These are phyloP conservation scores for Thalassoma bifasciatum DNA, from an alignment of 2,113 vertebrate genomes.

Conservation along the genomic window DNA sequence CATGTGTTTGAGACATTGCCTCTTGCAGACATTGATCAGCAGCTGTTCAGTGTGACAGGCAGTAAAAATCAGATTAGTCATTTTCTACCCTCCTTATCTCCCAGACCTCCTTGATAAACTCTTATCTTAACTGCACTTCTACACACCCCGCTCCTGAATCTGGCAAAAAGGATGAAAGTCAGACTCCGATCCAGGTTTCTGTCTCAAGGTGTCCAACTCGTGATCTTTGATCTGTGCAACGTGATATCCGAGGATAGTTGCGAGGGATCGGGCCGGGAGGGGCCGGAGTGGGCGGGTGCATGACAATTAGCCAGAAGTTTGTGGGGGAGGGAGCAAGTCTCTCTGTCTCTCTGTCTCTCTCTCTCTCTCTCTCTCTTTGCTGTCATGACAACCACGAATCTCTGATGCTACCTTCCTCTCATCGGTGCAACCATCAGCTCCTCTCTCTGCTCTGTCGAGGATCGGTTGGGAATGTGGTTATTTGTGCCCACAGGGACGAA, in stretches of 20 bases:
- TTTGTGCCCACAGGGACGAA: conserved; percentile 6
- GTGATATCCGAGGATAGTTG: neutral
- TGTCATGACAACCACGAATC: conserved; percentile 69
- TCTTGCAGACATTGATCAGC: neutral
- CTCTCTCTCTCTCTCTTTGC: conserved; percentile 24
- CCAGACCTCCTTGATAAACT: neutral
- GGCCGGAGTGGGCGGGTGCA: conserved; percentile 32
- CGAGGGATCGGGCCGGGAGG: conserved; percentile 13
- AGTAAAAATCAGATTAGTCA: too few relatives aligned
- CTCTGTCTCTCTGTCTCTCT: conserved; percentile 47
- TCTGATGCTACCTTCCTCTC: conserved; percentile 1
- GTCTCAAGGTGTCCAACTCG: conserved; percentile 8
- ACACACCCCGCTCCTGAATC: neutral
- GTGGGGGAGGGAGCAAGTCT: conserved; percentile 40
- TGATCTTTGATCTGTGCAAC: conserved; percentile 33
- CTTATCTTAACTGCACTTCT: neutral
- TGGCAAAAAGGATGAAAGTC: neutral
- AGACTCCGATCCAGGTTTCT: neutral
- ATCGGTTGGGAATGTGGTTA: conserved; percentile 55
- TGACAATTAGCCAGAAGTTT: conserved; percentile 51
- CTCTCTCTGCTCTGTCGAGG: conserved; percentile 11
- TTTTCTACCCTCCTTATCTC: neutral
- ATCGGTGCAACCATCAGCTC: conserved; percentile 1
- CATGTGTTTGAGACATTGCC: neutral
- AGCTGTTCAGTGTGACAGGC: neutral